Base-by-base conservation (phyloP, 2,797 vertebrate genomes). In the Anguilla marmorata region DNA sequence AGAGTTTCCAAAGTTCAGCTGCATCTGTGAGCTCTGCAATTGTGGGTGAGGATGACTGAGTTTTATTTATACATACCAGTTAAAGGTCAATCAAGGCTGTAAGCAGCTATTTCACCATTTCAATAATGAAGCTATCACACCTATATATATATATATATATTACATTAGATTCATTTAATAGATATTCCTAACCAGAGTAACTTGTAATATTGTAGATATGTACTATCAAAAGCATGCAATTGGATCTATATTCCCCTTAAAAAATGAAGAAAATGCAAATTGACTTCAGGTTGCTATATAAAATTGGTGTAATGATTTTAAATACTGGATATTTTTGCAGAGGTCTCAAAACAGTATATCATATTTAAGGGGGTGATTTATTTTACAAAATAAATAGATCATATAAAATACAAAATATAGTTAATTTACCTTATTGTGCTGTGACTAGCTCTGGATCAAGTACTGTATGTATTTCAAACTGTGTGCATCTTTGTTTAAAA, bases 1-100 rank as follows among this genome's bases (percentile, higher is more conserved):
- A 80, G 50, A 89, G 50, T 83, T 85, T 19, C 56, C 83, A 1
- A 54, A 84, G 37, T 87, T 89, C 24, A 41, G 60, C 27, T 90
- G 90, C 54, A 89, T 91, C 84, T 90, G 92, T 14, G 79, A 69
- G 37, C 89, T 92, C 50, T 90, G 89, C 41, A 87, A 90, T 85
- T 91, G 86, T 21, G 87, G 89, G 87, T 90, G 82, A 90, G 87
- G 86, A 83, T 24, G 85, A 16, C 16, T 3, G 14, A 27, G 5
- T 33, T 21, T 19, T 5, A 33, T 2, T 37, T 1, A 76, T 14
- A 33, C 11, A 76, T 76, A 69, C 33, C 30, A 37, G 30, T 76
- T 37, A 72, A 72, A 72, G 30, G 5, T 37, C 72, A 76, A 30
- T 37, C 33, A 76, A 76, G 30, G 72, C 72, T 14, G 30, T 76